Evolutionary conservation across 2,888 invertebrate genomes (phyloP).

Genomic region (Escarpia spicata): DNA sequence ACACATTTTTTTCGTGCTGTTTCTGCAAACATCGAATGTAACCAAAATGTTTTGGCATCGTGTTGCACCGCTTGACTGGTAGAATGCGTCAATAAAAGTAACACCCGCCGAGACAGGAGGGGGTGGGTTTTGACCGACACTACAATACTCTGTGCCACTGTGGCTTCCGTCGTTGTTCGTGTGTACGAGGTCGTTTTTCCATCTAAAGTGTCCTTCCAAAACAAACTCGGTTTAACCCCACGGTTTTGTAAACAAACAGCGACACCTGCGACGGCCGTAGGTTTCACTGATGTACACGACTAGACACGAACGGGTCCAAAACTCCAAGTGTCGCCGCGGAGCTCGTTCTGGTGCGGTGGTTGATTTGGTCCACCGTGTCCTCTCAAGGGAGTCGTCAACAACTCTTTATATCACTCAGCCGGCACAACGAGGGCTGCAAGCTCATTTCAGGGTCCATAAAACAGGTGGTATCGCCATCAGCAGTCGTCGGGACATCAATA

Average conservation of each 20-base stretch:
- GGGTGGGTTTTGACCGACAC: too few species aligned
- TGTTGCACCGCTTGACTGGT: too few species aligned
- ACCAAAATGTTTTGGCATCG: too few species aligned
- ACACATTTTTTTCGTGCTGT: too few species aligned
- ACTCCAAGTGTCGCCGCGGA: background rate
- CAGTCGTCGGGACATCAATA: background rate
- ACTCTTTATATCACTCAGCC: background rate
- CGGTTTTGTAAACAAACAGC: background rate
- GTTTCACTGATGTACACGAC: background rate
- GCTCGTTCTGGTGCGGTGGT: background rate
- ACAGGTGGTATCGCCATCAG: background rate
- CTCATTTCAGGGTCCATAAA: constrained; percentile 1
- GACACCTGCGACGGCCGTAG: background rate
- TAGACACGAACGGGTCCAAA: too few species aligned
- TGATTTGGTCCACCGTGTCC: background rate
- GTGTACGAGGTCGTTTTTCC: background rate
- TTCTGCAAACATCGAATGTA: too few species aligned
- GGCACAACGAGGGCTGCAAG: background rate
- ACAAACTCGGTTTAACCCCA: background rate
- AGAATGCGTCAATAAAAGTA: too few species aligned
- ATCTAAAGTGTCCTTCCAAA: background rate
- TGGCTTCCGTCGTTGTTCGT: background rate
- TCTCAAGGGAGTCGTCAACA: background rate
- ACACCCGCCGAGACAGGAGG: too few species aligned
- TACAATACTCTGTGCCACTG: background rate